These are phyloP conservation scores for Congeria kusceri DNA, from an alignment of 2,888 invertebrate genomes.

Conservation along the genomic window DNA sequence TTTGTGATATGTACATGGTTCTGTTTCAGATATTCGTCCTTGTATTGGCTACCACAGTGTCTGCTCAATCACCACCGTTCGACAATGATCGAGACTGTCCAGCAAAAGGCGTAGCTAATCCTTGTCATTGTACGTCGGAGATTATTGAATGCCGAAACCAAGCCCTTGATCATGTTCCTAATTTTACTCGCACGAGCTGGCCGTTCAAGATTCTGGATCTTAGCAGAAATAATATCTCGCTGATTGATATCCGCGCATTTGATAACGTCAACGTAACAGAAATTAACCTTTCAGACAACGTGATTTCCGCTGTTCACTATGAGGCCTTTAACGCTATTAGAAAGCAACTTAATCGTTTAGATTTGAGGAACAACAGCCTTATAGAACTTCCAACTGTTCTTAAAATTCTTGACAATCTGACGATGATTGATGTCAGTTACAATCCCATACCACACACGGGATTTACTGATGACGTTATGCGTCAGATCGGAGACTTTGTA, in stretches of 20 bases:
- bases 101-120: neutral
- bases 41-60: no score
- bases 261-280: slow-evolving; percentile 43
- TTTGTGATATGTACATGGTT: no score
- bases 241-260: slow-evolving; percentile 39
- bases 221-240: slow-evolving; percentile 24
- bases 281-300: slow-evolving; percentile 53
- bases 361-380: slow-evolving; percentile 52
- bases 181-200: slow-evolving; percentile 23
- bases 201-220: slow-evolving; percentile 37
- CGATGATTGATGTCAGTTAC: slow-evolving; percentile 45
- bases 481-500: slow-evolving; percentile 56
- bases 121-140: slow-evolving; percentile 24
- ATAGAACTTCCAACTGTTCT: slow-evolving; percentile 32
- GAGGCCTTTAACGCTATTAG: slow-evolving; percentile 51
- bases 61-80: no score
- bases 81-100: slow-evolving; percentile 12
- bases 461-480: slow-evolving; percentile 47
- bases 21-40: no score
- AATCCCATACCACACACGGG: slow-evolving; percentile 39
- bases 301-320: slow-evolving; percentile 29
- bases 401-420: slow-evolving; percentile 35
- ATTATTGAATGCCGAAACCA: slow-evolving; percentile 29
- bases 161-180: neutral
- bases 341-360: slow-evolving; percentile 36